A percentile compares a stretch with the other conserved stretches of the same genome.
Evolutionary conservation across 2,113 vertebrate genomes (phyloP).

Genomic region (Pygoscelis antarcticus): DNA sequence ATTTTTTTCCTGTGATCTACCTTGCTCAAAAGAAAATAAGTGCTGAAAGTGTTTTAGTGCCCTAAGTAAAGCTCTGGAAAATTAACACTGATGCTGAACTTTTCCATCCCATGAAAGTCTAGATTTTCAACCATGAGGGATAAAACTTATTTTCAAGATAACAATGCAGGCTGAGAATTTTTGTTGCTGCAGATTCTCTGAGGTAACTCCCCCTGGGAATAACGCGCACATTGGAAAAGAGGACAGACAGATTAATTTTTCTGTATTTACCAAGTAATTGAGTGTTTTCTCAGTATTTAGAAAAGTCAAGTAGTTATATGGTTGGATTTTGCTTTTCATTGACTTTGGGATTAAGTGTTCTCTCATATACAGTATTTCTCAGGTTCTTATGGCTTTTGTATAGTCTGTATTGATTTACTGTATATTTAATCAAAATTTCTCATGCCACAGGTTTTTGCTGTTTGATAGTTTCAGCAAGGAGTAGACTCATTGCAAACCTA

Average conservation of each 20-base stretch:
- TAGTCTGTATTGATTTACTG: constrained; percentile 41
- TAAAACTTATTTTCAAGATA: constrained; percentile 17
- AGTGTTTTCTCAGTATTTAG: not conserved
- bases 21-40: not conserved
- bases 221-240: not conserved
- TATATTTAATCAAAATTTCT: constrained; percentile 68
- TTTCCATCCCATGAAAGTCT: not conserved
- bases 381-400: not conserved
- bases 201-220: not conserved
- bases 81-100: not conserved
- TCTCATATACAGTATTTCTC: not conserved
- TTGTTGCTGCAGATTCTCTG: not conserved
- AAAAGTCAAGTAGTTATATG: not conserved
- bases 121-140: not conserved
- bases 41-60: not conserved
- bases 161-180: not conserved
- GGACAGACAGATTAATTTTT: not conserved
- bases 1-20: not conserved
- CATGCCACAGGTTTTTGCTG: constrained; percentile 19
- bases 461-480: constrained; percentile 35
- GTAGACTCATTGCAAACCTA: constrained; percentile 47
- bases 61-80: not conserved
- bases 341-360: constrained; percentile 33
- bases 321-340: constrained; percentile 26
- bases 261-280: not conserved